phyloP scores from a whole-genome alignment of 2,888 invertebrate species.

The Drosophila formosana region DNA sequence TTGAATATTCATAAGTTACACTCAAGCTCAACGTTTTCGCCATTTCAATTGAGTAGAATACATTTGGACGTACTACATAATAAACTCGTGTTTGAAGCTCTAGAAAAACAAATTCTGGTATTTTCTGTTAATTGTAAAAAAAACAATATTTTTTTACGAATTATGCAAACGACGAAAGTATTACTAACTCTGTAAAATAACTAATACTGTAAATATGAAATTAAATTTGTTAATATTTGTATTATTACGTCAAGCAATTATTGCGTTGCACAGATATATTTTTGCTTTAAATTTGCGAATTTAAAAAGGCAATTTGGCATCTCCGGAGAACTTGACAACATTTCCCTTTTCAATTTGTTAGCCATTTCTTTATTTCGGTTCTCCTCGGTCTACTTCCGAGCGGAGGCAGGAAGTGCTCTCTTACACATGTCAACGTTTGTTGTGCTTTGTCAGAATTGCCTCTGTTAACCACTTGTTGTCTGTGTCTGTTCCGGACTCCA shows the following conservation, averaged over 20 bases:
- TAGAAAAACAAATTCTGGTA: neutral
- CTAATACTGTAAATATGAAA: no score
- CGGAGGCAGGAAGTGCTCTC: constrained; percentile 22
- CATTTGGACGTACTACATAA: constrained; percentile 16
- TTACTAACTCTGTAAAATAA: no score
- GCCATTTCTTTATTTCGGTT: constrained; percentile 2
- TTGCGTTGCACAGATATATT: no score
- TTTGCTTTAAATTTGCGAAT: constrained; percentile 3
- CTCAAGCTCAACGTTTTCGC: constrained; percentile 49
- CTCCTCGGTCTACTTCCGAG: constrained; percentile 11
- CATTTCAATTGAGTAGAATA: constrained; percentile 30
- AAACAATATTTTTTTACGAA: no score
- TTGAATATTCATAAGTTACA: neutral
- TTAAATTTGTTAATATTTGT: no score
- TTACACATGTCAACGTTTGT: constrained; percentile 50
- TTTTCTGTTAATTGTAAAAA: neutral
- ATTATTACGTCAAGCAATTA: no score
- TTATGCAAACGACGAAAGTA: no score
- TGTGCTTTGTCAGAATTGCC: constrained; percentile 29
- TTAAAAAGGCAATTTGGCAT: neutral
- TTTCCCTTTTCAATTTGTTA: constrained; percentile 16
- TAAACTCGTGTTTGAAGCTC: constrained; percentile 17
- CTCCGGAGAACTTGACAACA: constrained; percentile 8
- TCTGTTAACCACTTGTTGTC: constrained; percentile 55
- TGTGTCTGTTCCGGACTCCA: constrained; percentile 1